These are phyloP conservation scores for Balearica regulorum DNA, from an alignment of 2,797 vertebrate genomes.

Conservation along the genomic window DNA sequence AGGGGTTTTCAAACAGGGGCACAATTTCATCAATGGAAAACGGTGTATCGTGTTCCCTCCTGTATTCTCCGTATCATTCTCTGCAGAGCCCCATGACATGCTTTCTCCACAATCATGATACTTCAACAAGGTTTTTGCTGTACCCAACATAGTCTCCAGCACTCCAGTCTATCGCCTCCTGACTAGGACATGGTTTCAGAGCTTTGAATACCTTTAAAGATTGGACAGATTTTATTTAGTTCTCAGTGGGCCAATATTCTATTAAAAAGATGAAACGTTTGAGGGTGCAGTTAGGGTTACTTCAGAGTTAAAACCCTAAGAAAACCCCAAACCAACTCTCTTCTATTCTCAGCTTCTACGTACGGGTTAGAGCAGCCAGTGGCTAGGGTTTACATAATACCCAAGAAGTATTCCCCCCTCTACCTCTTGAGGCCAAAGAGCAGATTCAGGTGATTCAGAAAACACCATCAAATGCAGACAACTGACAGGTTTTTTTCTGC, in stretches of 20 bases:
- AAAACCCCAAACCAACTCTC: background rate
- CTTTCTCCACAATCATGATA: background rate
- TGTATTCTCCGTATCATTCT: background rate
- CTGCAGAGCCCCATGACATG: background rate
- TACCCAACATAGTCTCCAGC: background rate
- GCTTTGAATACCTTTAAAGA: background rate
- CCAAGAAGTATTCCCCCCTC: background rate
- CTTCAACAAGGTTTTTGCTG: background rate
- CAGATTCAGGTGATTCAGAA: background rate
- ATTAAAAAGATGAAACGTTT: background rate
- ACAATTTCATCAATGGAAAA: background rate
- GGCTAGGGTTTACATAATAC: background rate
- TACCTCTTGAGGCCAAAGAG: background rate
- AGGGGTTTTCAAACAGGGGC: background rate
- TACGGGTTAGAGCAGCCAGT: background rate
- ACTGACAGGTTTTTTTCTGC: background rate
- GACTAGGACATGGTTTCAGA: background rate
- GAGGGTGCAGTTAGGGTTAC: background rate
- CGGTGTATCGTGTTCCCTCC: background rate
- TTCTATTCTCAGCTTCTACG: background rate
- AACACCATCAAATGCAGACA: background rate
- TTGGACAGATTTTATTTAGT: background rate
- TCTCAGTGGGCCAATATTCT: background rate
- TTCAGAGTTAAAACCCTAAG: background rate
- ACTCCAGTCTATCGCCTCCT: background rate